A percentile compares a stretch with the other conserved stretches of the same genome.
phyloP scores from a whole-genome alignment of 2,113 vertebrate species.

The Calyptommatus sinebrachiatus region DNA sequence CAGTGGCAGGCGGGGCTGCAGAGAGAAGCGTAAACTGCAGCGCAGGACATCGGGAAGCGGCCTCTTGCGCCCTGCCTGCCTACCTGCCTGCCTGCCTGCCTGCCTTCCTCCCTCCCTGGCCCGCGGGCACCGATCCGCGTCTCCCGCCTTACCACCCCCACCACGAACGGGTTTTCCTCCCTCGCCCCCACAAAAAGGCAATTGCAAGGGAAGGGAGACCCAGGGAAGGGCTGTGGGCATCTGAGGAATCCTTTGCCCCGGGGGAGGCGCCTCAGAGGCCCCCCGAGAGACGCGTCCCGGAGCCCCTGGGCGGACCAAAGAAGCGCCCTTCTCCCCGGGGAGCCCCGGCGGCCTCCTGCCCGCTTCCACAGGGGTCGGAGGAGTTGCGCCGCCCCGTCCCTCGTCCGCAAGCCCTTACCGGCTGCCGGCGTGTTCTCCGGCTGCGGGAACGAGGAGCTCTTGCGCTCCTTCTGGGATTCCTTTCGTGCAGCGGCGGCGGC shows the following conservation, averaged over 20 bases:
- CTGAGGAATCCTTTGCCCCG: too few species aligned
- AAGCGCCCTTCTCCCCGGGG: background rate
- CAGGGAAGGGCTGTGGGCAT: too few species aligned
- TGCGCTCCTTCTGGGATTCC: conserved; percentile 70
- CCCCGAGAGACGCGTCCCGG: too few species aligned
- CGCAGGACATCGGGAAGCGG: background rate
- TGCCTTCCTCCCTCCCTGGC: background rate
- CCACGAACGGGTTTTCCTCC: background rate
- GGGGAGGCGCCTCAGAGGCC: too few species aligned
- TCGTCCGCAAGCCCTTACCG: background rate
- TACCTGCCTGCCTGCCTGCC: too few species aligned
- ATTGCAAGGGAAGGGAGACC: too few species aligned
- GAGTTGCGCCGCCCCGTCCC: conserved; percentile 7
- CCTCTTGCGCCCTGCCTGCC: background rate
- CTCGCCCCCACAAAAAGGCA: background rate
- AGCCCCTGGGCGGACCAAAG: too few species aligned
- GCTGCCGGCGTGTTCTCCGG: conserved; percentile 1
- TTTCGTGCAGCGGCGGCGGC: conserved; percentile 53
- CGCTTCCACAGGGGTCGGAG: too few species aligned
- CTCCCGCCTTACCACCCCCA: rapidly evolving
- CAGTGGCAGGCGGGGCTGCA: background rate
- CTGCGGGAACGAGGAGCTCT: conserved; percentile 43
- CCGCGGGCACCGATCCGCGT: background rate
- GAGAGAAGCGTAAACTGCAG: background rate
- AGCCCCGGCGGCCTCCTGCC: background rate